Evolutionary conservation across 1,140 invertebrate species (phyloP), one percentile per base, ranked within the genome.

Genomic region (Papilio dardanus): DNA sequence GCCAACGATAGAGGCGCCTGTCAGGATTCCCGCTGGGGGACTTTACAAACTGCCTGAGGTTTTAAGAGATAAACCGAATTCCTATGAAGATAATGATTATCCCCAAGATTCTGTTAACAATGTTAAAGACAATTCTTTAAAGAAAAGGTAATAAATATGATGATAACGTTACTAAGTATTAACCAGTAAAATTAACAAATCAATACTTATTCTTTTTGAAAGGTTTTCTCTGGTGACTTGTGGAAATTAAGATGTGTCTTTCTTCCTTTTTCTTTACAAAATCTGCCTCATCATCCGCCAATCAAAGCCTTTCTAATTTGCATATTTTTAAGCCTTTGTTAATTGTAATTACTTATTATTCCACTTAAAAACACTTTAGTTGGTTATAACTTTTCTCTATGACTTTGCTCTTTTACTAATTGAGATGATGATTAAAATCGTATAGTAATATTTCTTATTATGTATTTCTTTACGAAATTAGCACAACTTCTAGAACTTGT

Each of bases 121-220:
- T 71, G 46, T 58, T 1, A 89, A 88, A 76, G 88, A 84, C 14
- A 82, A 79, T 58, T 21, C 77, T 28, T 19, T 87, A n/a, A 90
- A 88, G 30, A 89, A 92, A 79, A 75, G 85, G 90, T 92, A 78
- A n/a, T n/a, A n/a, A n/a, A n/a, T n/a, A n/a, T n/a, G n/a, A n/a
- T n/a, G n/a, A n/a, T n/a, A n/a, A n/a, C n/a, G n/a, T n/a, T n/a
- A n/a, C n/a, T n/a, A n/a, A n/a, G n/a, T n/a, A n/a, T n/a, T n/a
- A n/a, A 10, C 40, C 14, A 42, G 40, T 42, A 42, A 40, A 42
- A 16, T 42, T 0, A 42, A 42, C 7, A 0, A n/a, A n/a, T 5
- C 6, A n/a, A 46, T 46, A n/a, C n/a, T n/a, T n/a, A n/a, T 16
- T 40, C 66, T 50, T 71, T 28, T 24, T 58, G 7, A 58, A n/a